A percentile compares a stretch with the other conserved stretches of the same genome.
Evolutionary conservation across 2,113 vertebrate species (phyloP).

Genomic region (Prunella himalayana): DNA sequence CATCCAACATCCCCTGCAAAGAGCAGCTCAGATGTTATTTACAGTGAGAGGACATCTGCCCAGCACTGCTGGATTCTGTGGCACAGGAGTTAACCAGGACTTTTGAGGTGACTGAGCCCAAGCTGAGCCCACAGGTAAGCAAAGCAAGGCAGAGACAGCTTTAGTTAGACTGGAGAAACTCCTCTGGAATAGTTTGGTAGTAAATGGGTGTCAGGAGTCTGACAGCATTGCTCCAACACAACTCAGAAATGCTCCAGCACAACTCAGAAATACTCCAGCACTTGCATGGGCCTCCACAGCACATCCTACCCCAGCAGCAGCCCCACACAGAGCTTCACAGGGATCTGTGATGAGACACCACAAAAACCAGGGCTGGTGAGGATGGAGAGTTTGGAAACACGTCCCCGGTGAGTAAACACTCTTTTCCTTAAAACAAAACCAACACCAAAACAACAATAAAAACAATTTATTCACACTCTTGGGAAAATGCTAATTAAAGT

Average conservation of each 20-base stretch:
- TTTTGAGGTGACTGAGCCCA: background rate
- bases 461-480: slow-evolving; percentile 43
- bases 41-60: background rate
- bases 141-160: background rate
- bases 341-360: background rate
- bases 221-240: background rate
- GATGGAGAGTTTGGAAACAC: slow-evolving; percentile 44
- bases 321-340: accelerated
- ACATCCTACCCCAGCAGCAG: background rate
- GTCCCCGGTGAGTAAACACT: slow-evolving; percentile 10
- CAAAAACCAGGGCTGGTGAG: background rate
- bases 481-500: slow-evolving; percentile 54
- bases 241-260: background rate
- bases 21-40: background rate
- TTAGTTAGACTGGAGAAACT: background rate
- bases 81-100: background rate
- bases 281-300: accelerated
- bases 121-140: background rate
- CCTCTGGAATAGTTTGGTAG: background rate
- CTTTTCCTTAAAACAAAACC: slow-evolving; percentile 35
- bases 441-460: slow-evolving; percentile 54
- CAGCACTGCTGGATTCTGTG: background rate
- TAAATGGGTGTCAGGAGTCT: background rate
- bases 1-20: background rate
- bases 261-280: background rate